These are phyloP conservation scores for Amphiura filiformis DNA, from an alignment of 35 echinoderm and acorn worm genomes.

Conservation along the genomic window DNA sequence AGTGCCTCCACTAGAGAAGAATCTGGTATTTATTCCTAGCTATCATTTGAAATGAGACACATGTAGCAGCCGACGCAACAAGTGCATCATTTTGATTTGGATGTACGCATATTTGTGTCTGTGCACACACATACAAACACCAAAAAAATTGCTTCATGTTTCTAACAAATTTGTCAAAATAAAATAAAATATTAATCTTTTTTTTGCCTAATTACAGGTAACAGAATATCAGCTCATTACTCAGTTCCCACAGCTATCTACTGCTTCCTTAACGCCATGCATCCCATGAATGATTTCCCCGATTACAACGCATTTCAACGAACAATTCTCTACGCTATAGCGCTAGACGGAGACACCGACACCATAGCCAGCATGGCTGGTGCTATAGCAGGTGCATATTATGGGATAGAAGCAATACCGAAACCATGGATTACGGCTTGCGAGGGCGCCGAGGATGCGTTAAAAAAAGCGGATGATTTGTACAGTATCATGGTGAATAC, in stretches of 20 bases:
- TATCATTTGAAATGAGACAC: too few species aligned
- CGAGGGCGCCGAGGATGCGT: conserved; percentile 70
- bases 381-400: conserved; percentile 88
- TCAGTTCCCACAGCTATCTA: conserved; percentile 79
- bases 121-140: too few species aligned
- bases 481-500: conserved; percentile 41
- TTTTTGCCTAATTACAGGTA: conserved; percentile 22
- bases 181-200: too few species aligned
- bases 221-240: conserved; percentile 70
- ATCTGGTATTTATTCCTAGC: too few species aligned
- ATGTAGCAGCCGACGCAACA: too few species aligned
- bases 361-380: conserved; percentile 97
- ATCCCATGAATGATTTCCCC: conserved; percentile 35
- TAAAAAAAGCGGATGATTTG: conserved; percentile 58
- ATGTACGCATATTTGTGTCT: too few species aligned
- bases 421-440: conserved; percentile 64
- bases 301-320: conserved; percentile 56
- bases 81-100: too few species aligned
- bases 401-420: conserved; percentile 74
- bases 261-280: conserved; percentile 67
- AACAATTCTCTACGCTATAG: conserved; percentile 91
- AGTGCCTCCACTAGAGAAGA: too few species aligned
- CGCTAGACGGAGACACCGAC: conserved; percentile 89
- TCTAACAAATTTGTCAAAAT: too few species aligned
- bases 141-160: too few species aligned